A percentile compares a stretch with the other conserved stretches of the same genome.
Conservation (phyloP, 2,888 invertebrate species). For the Sicus ferrugineus region DNA sequence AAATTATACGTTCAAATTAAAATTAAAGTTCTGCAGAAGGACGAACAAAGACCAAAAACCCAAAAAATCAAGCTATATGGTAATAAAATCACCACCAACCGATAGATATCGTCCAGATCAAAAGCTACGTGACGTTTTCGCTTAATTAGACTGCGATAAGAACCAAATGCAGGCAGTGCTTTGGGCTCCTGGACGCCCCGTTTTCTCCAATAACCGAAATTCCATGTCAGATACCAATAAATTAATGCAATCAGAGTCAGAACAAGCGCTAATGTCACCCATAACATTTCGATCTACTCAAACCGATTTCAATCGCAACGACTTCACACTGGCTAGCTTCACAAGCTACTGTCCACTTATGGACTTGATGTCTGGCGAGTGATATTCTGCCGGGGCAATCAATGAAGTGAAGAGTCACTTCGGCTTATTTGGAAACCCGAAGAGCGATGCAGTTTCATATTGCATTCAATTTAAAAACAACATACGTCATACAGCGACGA, state of each 20-base stretch:
- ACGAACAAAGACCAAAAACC: not conserved
- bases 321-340: no score
- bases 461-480: no score
- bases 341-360: no score
- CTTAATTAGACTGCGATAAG: slow-evolving; percentile 52
- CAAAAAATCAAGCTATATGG: not conserved
- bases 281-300: slow-evolving; percentile 22
- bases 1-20: not conserved
- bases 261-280: slow-evolving; percentile 32
- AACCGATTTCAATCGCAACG: no score
- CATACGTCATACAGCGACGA: no score
- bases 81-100: slow-evolving; percentile 47
- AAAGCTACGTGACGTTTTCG: slow-evolving; percentile 53
- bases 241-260: slow-evolving; percentile 39
- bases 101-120: slow-evolving; percentile 61
- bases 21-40: not conserved
- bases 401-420: no score
- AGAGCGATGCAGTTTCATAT: no score
- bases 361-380: no score
- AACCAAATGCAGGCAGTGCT: slow-evolving; percentile 60
- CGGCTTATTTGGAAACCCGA: no score
- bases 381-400: no score
- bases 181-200: slow-evolving; percentile 58
- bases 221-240: slow-evolving; percentile 54
- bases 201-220: slow-evolving; percentile 61